Conservation (phyloP, 2,113 vertebrate genomes). For the Nesogale talazaci region DNA sequence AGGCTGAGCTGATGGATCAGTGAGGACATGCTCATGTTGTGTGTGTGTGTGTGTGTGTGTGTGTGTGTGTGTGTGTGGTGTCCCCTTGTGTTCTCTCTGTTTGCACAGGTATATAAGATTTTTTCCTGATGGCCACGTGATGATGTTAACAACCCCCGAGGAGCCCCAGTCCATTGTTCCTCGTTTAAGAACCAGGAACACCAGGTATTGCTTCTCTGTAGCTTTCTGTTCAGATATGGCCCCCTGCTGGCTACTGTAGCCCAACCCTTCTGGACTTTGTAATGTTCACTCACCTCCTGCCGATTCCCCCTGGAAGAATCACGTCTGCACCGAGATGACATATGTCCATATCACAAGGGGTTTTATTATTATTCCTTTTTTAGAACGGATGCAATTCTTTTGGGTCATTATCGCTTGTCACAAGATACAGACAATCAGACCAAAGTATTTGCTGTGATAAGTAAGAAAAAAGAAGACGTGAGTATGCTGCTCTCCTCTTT, state of each 20-base stretch:
- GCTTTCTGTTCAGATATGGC: background rate
- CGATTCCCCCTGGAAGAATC: background rate
- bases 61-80: slow-evolving; percentile 40
- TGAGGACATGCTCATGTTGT: background rate
- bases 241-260: background rate
- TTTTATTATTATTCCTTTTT: slow-evolving; percentile 51
- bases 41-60: slow-evolving; percentile 51
- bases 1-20: background rate
- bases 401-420: slow-evolving; percentile 98
- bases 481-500: slow-evolving; percentile 59
- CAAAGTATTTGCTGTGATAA: slow-evolving; percentile 99
- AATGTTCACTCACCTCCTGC: background rate
- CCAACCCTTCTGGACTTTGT: background rate
- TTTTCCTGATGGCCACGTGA: slow-evolving; percentile 95
- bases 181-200: slow-evolving; percentile 92
- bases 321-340: background rate
- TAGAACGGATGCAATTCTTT: slow-evolving; percentile 95
- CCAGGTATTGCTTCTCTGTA: slow-evolving; percentile 86
- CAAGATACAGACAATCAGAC: slow-evolving; percentile 99
- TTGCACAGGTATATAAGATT: slow-evolving; percentile 95
- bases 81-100: slow-evolving; percentile 24
- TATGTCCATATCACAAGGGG: background rate
- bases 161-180: slow-evolving; percentile 93
- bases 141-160: slow-evolving; percentile 98
- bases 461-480: slow-evolving; percentile 98